Percentiles rank a stretch among this genome's conserved stretches.
Evolutionary conservation across 2,888 invertebrate species (phyloP).

Genomic region (Chaitophorus viminalis): DNA sequence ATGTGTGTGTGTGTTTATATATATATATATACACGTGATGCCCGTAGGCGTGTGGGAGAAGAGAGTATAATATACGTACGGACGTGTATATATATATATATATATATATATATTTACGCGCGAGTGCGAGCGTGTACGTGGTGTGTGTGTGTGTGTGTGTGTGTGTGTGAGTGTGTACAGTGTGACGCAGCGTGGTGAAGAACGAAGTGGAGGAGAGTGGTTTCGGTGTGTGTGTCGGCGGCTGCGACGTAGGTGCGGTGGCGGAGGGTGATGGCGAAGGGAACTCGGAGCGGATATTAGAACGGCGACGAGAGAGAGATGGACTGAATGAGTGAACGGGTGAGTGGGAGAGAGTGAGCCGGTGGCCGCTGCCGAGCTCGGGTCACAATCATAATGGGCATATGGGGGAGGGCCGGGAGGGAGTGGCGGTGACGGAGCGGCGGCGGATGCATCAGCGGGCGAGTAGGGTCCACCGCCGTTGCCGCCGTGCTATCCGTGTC

Average conservation of each 20-base stretch:
- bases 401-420: slow-evolving; percentile 31
- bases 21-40: slow-evolving; percentile 18
- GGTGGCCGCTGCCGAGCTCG: slow-evolving; percentile 50
- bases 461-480: slow-evolving; percentile 55
- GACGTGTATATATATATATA: not conserved
- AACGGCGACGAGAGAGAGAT: slow-evolving; percentile 32
- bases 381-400: slow-evolving; percentile 60
- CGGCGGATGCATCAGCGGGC: slow-evolving; percentile 38
- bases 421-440: not conserved
- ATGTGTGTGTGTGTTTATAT: slow-evolving; percentile 4
- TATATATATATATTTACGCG: not conserved
- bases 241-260: not conserved
- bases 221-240: slow-evolving; percentile 33
- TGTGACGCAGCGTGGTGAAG: not conserved
- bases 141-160: not conserved
- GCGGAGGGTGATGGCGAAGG: not conserved
- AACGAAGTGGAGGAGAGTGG: slow-evolving; percentile 10
- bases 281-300: slow-evolving; percentile 59
- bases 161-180: not conserved
- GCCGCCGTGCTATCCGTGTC: slow-evolving; percentile 54
- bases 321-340: not conserved
- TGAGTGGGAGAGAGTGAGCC: not conserved
- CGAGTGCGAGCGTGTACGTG: not conserved
- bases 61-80: slow-evolving; percentile 15
- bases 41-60: slow-evolving; percentile 56